Percentiles rank a stretch among this genome's conserved stretches.
Conservation (phyloP, 92 coral and sea anemone species). For the Epizoanthus scotinus region DNA sequence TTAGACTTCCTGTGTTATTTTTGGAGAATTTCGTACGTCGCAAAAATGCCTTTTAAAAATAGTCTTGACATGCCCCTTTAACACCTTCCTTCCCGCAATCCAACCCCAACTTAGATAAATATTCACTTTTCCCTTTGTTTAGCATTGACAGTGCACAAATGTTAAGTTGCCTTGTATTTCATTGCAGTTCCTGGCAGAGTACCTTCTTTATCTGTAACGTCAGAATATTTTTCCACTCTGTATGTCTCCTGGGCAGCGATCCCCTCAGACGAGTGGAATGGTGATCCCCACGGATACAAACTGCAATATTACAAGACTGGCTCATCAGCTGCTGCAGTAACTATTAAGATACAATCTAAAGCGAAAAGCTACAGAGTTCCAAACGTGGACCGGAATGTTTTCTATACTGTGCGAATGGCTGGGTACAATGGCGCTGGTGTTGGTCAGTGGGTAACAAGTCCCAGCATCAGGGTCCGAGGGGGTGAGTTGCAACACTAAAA, state of each 20-base stretch:
- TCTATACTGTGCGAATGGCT: background rate
- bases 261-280: constrained; percentile 2
- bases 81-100: too few relatives aligned
- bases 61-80: too few relatives aligned
- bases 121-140: too few relatives aligned
- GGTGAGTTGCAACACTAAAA: too few relatives aligned
- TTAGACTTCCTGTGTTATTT: too few relatives aligned
- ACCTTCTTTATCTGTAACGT: background rate
- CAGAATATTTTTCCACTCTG: background rate
- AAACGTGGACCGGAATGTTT: background rate
- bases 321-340: background rate
- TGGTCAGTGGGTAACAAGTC: background rate
- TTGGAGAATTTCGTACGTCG: too few relatives aligned
- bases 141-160: too few relatives aligned
- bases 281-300: background rate
- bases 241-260: background rate
- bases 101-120: too few relatives aligned
- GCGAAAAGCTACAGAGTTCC: background rate
- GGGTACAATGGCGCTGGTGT: background rate
- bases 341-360: background rate
- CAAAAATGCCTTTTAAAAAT: too few relatives aligned
- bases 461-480: too few relatives aligned
- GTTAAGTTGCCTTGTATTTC: background rate
- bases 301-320: background rate
- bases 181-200: background rate